Conservation (phyloP, 2,888 invertebrate genomes). For the Cheilosia soror region DNA sequence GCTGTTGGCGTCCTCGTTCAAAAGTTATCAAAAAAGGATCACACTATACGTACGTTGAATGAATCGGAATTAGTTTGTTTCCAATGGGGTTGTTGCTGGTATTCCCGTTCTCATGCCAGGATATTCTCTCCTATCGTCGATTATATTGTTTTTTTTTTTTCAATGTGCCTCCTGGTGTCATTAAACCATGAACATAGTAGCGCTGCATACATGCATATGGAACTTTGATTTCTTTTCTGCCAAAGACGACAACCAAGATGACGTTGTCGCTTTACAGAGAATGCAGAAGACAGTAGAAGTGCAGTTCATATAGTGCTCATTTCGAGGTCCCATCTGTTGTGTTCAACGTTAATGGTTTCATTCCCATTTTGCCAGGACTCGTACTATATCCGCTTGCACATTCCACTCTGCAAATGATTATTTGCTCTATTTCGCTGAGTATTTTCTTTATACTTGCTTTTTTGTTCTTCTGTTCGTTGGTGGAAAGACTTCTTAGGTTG, state of each 20-base stretch:
- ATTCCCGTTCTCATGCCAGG: neutral
- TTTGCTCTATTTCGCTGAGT: conserved; percentile 69
- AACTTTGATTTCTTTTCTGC: conserved; percentile 58
- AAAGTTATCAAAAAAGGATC: conserved; percentile 68
- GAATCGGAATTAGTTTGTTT: conserved; percentile 71
- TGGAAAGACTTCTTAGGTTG: conserved; percentile 21
- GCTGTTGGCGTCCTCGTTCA: conserved; percentile 15
- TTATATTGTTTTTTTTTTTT: conserved; percentile 29
- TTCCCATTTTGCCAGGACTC: conserved; percentile 21
- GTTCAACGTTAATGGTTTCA: conserved; percentile 55
- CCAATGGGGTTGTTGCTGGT: conserved; percentile 13
- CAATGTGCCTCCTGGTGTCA: conserved; percentile 58
- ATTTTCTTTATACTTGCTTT: conserved; percentile 62
- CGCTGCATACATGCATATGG: conserved; percentile 9
- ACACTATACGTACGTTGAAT: conserved; percentile 52
- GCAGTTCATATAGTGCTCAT: conserved; percentile 35
- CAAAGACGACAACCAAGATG: conserved; percentile 5
- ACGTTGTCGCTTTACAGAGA: neutral
- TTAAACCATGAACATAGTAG: conserved; percentile 50
- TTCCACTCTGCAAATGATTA: conserved; percentile 61
- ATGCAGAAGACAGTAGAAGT: neutral
- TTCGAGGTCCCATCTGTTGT: conserved; percentile 63
- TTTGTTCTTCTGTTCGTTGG: conserved; percentile 52
- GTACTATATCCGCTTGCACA: conserved; percentile 10
- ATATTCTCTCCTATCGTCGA: neutral